Conservation (phyloP, 2,888 invertebrate species). For the Meta bourneti region DNA sequence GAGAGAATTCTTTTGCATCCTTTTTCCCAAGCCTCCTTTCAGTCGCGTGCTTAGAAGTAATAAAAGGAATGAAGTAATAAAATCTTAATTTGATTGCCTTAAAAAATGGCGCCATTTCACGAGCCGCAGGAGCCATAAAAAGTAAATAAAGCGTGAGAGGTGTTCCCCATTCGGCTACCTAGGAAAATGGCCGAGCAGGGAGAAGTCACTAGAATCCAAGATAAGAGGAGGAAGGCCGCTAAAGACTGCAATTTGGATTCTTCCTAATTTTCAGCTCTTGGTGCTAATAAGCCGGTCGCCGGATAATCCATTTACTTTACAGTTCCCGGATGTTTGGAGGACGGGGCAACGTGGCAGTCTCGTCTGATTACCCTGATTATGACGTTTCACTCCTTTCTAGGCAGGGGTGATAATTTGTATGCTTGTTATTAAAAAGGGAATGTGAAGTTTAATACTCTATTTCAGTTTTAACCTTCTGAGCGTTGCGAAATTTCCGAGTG, state of each 20-base stretch:
- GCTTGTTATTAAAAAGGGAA: not conserved
- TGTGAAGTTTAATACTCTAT: not conserved
- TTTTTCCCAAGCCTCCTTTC: not conserved
- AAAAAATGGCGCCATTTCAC: conserved; percentile 35
- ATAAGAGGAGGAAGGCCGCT: not conserved
- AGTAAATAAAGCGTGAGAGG: conserved; percentile 26
- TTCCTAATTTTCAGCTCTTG: conserved; percentile 33
- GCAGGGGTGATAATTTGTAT: too few relatives aligned
- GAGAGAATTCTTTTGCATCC: not conserved
- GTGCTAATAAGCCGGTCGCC: conserved; percentile 31
- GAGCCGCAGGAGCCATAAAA: conserved; percentile 27
- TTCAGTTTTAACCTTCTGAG: too few relatives aligned
- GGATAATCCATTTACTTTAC: conserved; percentile 37
- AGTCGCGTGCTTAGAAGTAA: not conserved
- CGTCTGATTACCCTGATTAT: not conserved
- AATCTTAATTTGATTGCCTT: conserved; percentile 52
- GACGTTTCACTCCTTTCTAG: not conserved
- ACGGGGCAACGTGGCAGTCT: not conserved
- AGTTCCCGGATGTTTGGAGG: not conserved
- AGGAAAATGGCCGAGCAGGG: not conserved
- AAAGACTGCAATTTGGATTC: conserved; percentile 50
- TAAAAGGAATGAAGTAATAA: conserved; percentile 50
- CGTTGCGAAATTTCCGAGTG: too few relatives aligned
- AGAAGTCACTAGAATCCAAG: too few relatives aligned
- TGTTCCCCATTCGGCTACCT: not conserved